Evolutionary conservation across 2,797 vertebrate genomes (phyloP).

Genomic region (Acestrorhynchus altus): DNA sequence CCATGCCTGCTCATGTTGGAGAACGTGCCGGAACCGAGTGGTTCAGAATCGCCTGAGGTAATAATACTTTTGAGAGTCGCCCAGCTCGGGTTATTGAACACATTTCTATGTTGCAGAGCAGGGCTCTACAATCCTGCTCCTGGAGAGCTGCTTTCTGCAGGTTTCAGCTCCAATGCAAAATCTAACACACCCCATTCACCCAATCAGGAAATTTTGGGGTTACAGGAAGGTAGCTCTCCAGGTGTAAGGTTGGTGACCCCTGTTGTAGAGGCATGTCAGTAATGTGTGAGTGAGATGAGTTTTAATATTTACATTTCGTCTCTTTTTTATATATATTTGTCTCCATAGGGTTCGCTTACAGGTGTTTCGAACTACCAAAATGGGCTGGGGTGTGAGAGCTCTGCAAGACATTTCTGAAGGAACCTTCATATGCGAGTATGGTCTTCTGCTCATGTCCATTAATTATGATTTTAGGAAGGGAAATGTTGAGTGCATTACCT

Average conservation of each 20-base stretch:
- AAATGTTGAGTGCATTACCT: neutral
- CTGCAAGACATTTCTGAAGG: constrained; percentile 92
- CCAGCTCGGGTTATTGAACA: neutral
- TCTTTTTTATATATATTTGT: too few species aligned
- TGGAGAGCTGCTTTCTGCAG: too few species aligned
- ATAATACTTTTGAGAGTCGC: constrained; percentile 15
- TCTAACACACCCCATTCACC: too few species aligned
- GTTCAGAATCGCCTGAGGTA: constrained; percentile 94
- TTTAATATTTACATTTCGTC: too few species aligned
- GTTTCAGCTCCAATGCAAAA: too few species aligned
- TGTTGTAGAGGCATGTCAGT: neutral
- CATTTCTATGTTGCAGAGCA: neutral
- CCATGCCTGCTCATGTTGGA: constrained; percentile 96
- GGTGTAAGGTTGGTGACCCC: too few species aligned
- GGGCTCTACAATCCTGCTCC: too few species aligned
- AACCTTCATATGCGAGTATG: constrained; percentile 95
- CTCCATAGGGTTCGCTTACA: constrained; percentile 81
- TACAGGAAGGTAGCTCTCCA: too few species aligned
- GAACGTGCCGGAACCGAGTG: constrained; percentile 92
- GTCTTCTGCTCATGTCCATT: neutral
- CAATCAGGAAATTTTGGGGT: too few species aligned
- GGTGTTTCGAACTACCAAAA: constrained; percentile 88
- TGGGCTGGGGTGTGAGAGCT: constrained; percentile 93
- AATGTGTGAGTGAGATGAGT: neutral
- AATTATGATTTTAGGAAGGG: constrained; percentile 9